A percentile compares a stretch with the other conserved stretches of the same genome.
Conservation (phyloP, 2,113 vertebrate genomes). For the Clarias batrachus region DNA sequence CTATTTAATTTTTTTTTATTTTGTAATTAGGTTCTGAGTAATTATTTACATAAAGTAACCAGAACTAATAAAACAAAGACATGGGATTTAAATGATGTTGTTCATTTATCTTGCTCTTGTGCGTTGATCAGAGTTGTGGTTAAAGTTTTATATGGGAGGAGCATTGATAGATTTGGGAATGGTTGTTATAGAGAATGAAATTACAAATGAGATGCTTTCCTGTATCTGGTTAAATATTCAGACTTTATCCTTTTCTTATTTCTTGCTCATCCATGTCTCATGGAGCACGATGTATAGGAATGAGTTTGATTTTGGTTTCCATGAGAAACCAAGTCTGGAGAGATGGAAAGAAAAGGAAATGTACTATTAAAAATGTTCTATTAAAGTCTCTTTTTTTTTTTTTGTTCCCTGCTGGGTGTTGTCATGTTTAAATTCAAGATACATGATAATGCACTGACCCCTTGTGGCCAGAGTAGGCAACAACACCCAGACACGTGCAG, state of each 20-base stretch:
- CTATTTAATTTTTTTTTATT: too few relatives aligned
- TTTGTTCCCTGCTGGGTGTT: neutral
- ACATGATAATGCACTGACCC: constrained; percentile 30
- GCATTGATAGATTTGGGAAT: neutral
- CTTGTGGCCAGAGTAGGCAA: constrained; percentile 14
- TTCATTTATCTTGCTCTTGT: too few relatives aligned
- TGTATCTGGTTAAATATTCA: neutral
- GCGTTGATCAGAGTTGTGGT: too few relatives aligned
- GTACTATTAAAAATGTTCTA: neutral
- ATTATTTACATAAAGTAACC: too few relatives aligned
- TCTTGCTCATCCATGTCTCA: neutral
- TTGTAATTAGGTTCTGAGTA: too few relatives aligned
- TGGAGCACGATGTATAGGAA: constrained; percentile 6
- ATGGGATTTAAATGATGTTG: too few relatives aligned
- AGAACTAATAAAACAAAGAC: too few relatives aligned
- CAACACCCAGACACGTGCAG: neutral
- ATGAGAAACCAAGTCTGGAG: neutral
- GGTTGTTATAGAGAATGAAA: neutral
- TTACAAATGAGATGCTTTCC: neutral
- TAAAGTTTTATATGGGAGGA: too few relatives aligned
- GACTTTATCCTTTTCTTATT: neutral
- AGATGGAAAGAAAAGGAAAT: neutral
- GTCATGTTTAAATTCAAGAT: neutral
- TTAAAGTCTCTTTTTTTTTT: neutral
- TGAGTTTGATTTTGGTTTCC: constrained; percentile 17